Conservation (phyloP, 2,888 invertebrate genomes). For the Leptinotarsa tumamoca region DNA sequence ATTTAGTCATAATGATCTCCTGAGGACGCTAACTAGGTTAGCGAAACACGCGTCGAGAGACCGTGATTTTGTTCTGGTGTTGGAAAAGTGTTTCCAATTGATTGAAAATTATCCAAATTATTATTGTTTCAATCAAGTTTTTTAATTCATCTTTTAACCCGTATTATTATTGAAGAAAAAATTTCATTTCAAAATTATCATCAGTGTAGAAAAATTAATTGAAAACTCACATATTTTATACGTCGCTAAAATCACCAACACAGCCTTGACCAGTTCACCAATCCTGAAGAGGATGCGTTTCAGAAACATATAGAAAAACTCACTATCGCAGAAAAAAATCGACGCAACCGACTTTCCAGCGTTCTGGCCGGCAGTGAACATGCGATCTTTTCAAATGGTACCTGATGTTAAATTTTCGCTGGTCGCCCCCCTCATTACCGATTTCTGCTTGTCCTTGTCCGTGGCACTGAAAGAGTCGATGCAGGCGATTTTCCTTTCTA, state of each 20-base stretch:
- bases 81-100: too few relatives aligned
- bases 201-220: neutral
- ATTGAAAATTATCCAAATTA: too few relatives aligned
- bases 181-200: neutral
- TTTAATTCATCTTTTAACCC: too few relatives aligned
- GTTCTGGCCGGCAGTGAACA: neutral
- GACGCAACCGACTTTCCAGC: constrained; percentile 6
- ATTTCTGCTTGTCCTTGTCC: constrained; percentile 7
- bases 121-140: too few relatives aligned
- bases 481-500: neutral
- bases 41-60: too few relatives aligned
- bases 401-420: constrained; percentile 31
- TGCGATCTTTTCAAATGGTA: constrained; percentile 25
- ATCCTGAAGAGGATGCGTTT: constrained; percentile 24
- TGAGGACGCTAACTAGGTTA: too few relatives aligned
- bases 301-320: constrained; percentile 22
- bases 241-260: constrained; percentile 23
- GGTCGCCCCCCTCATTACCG: constrained; percentile 4
- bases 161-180: too few relatives aligned
- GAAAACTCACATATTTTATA: constrained; percentile 24
- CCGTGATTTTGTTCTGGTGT: too few relatives aligned
- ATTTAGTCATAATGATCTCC: too few relatives aligned
- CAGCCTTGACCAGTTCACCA: constrained; percentile 22
- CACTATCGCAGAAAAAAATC: neutral
- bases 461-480: constrained; percentile 6